phyloP scores from a whole-genome alignment of 1,140 invertebrate genomes.

The Pseudomyrmex dendroicus region DNA sequence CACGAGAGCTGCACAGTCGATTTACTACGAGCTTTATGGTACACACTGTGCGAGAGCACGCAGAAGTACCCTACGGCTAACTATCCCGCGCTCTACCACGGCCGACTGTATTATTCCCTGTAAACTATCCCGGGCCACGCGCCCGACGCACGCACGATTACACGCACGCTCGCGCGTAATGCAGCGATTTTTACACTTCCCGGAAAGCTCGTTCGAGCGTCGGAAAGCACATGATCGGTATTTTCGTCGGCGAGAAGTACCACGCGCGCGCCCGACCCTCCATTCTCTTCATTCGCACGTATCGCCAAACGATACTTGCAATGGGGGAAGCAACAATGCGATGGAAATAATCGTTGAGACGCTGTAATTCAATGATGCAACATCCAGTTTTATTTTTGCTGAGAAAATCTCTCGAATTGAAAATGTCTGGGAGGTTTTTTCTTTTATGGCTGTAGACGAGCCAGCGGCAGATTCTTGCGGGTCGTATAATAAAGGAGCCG shows the following conservation, averaged over 20 bases:
- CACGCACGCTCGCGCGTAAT: neutral
- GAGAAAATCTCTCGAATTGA: neutral
- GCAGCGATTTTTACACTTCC: slow-evolving; percentile 62
- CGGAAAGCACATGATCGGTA: neutral
- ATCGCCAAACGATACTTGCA: neutral
- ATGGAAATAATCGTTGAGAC: neutral
- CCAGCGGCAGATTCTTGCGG: neutral
- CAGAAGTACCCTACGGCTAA: slow-evolving; percentile 74
- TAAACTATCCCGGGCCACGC: slow-evolving; percentile 45
- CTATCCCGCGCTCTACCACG: slow-evolving; percentile 64
- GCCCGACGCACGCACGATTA: slow-evolving; percentile 20
- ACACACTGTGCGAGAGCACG: slow-evolving; percentile 60
- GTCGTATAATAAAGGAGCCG: neutral
- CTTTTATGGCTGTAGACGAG: too few relatives aligned
- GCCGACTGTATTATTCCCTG: slow-evolving; percentile 70
- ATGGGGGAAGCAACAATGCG: neutral
- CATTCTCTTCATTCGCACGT: neutral
- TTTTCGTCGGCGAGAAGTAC: neutral
- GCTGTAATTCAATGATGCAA: neutral
- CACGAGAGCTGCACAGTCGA: slow-evolving; percentile 70
- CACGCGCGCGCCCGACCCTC: neutral
- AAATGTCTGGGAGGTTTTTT: too few relatives aligned
- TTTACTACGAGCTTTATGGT: slow-evolving; percentile 74
- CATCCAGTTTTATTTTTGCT: neutral
- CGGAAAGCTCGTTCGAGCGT: slow-evolving; percentile 50